These are phyloP conservation scores for Augochlora pura DNA, from an alignment of 1,140 invertebrate genomes.

Conservation along the genomic window DNA sequence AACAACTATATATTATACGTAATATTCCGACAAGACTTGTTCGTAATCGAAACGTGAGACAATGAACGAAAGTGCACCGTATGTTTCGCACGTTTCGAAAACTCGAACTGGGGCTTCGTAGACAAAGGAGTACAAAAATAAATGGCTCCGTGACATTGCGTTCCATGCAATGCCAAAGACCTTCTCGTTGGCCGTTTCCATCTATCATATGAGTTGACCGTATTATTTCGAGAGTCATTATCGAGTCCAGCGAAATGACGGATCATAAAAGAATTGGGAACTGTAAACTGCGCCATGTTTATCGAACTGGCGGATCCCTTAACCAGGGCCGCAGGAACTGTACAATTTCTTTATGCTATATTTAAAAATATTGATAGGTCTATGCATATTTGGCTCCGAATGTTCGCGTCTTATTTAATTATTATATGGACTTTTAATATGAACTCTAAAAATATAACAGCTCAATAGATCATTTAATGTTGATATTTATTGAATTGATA, in stretches of 20 bases:
- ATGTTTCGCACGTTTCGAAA: neutral
- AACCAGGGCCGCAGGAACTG: neutral
- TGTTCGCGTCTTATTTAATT: too few species aligned
- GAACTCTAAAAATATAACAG: too few species aligned
- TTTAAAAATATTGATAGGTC: too few species aligned
- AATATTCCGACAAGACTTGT: neutral
- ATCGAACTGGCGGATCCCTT: too few species aligned
- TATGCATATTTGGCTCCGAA: too few species aligned
- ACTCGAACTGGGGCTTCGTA: neutral
- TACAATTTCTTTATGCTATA: too few species aligned
- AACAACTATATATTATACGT: neutral
- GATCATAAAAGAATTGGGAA: neutral
- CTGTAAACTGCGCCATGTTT: neutral
- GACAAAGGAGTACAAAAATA: slow-evolving; percentile 27
- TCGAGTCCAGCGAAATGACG: neutral
- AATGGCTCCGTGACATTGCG: slow-evolving; percentile 23
- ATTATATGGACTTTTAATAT: too few species aligned
- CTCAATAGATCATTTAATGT: too few species aligned
- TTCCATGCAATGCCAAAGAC: slow-evolving; percentile 25
- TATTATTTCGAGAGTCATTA: neutral
- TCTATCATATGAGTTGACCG: neutral
- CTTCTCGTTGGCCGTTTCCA: neutral
- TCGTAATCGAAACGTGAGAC: neutral
- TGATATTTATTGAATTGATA: too few species aligned
- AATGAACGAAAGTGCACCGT: neutral